Base-by-base conservation (phyloP, 2,113 vertebrate genomes). In the Mormoops blainvillei region DNA sequence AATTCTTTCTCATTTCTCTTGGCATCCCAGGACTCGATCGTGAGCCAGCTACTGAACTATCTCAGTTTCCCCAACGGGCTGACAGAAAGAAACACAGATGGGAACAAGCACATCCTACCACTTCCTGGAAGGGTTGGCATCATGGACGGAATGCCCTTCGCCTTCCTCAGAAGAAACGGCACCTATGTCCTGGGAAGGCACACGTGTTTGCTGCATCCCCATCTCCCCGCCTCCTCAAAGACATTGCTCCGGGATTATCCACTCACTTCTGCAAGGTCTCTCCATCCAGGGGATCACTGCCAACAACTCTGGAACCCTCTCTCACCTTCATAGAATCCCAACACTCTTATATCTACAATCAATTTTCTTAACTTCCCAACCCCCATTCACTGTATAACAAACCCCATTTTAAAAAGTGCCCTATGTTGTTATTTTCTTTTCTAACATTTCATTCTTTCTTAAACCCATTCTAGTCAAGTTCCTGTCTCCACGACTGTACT, bases 351-450 rank as follows among this genome's bases (percentile, higher is more conserved):
- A 73, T 15, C 38, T 80, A 41, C 24, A 81, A 82, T 5, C 41
- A n/a, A 58, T 73, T 88, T 82, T 54, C 38, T 52, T 77, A n/a
- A 10, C 24, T 87, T 77, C 41, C 7, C n/a, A n/a, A n/a, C n/a
- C n/a, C n/a, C n/a, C n/a, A n/a, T n/a, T n/a, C n/a, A n/a, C 19
- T 48, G 36, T 48, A 76, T 85, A 93, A 93, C 45, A 91, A 94
- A 91, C 43, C 0, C 6, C 45, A 38, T 43, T 89, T 58, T 6
- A 33, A 71, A 94, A 91, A 65, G 24, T 4, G 45, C 52, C 26
- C 63, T 56, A 7, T 20, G 36, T 82, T 58, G 31, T 28, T 84
- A 48, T 38, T 76, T 74, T 45, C 61, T 20, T 86, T 91, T 31
- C 65, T 89, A 91, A 88, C 19, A 78, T 36, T 14, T 87, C 52